Base-by-base conservation (phyloP, 2,113 vertebrate species). In the Fukomys damarensis region DNA sequence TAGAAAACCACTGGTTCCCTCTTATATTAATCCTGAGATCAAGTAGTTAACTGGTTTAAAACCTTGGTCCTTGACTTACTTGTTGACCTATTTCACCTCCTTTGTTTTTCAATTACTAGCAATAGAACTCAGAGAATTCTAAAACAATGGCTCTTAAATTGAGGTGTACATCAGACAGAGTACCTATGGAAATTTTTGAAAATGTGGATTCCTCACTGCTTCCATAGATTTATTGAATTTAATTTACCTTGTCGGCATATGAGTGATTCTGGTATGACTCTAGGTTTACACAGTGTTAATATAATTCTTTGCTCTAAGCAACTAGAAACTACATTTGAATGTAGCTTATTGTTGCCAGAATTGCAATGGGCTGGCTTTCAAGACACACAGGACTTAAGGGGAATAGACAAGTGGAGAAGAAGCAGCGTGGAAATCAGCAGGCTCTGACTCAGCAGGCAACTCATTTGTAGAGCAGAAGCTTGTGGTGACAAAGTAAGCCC, bases 401-500 rank as follows among this genome's bases (percentile, higher is more conserved):
- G n/a, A 28, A 54, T 38, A n/a, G 49, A 38, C 26, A 83, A 70
- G 76, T 61, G 26, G 24, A 70, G 77, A 92, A n/a, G 26, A 7
- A 52, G 32, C 20, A 41, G 0, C 19, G 63, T 68, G 4, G 65
- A 41, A 90, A 5, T 7, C 32, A 28, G 46, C 16, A 19, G n/a
- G 11, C 79, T 88, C 20, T 92, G 46, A 54, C 14, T 56, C 63
- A 70, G 43, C 0, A 3, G 24, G 17, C 30, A 24, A 26, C 14
- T 82, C n/a, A 14, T 2, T 54, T 96, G 20, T 13, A 46, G 52
- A 68, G 58, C 26, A 8, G 38, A 54, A 89, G 49, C n/a, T 43
- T 12, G 26, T 0, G 1, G 26, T 46, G 52, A 16, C n/a, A 24
- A 38, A 8, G 52, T 30, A 30, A 91, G 54, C 14, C 1, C 16